phyloP scores from a whole-genome alignment of 2,888 invertebrate genomes.

The Campopleginae sp. region DNA sequence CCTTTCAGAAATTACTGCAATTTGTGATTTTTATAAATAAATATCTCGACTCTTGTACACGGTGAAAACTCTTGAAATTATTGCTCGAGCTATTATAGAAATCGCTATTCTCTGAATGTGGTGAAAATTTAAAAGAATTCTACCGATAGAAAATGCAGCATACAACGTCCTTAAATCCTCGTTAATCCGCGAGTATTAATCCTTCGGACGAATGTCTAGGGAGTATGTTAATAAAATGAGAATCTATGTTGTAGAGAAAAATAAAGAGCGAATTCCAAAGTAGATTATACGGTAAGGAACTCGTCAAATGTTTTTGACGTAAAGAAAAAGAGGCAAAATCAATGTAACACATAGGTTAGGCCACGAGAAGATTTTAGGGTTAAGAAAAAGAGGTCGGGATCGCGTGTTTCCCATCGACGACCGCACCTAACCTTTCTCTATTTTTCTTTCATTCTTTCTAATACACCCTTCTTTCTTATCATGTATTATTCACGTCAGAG shows the following conservation, averaged over 20 bases:
- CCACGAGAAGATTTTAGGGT: conserved; percentile 20
- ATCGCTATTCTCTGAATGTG: no score
- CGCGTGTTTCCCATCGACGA: conserved; percentile 28
- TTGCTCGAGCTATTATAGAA: no score
- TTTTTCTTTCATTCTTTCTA: conserved; percentile 10
- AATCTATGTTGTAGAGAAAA: not conserved
- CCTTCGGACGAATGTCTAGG: not conserved
- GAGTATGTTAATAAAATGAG: not conserved
- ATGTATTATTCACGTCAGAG: conserved; percentile 61
- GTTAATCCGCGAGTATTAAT: not conserved
- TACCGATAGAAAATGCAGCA: no score
- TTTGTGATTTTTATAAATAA: no score
- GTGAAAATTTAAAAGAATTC: no score
- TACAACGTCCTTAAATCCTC: not conserved
- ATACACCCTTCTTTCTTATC: conserved; percentile 43
- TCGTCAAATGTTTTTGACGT: conserved; percentile 69
- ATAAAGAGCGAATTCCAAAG: not conserved
- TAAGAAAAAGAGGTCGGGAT: conserved; percentile 27
- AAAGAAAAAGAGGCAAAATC: conserved; percentile 48
- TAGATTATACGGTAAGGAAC: conserved; percentile 72
- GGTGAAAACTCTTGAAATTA: no score
- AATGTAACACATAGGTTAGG: not conserved
- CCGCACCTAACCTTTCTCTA: conserved; percentile 34
- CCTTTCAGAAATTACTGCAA: no score
- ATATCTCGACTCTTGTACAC: no score